Evolutionary conservation across 1,140 invertebrate genomes (phyloP).

Genomic region (Diabrotica virgifera): DNA sequence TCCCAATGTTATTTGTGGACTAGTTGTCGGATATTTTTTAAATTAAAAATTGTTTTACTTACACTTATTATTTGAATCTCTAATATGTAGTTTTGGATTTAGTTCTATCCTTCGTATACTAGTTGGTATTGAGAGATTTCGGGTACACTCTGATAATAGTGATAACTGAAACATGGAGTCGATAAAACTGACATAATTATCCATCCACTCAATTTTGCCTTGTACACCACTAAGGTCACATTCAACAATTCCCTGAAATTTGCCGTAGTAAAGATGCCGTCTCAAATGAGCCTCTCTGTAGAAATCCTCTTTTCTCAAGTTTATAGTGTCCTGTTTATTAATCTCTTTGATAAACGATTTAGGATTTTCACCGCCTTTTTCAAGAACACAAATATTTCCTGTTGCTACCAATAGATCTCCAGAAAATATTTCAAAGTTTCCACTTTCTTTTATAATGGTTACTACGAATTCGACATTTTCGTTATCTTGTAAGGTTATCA

Average conservation of each 20-base stretch:
- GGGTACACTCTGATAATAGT: constrained; percentile 69
- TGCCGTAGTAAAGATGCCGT: constrained; percentile 87
- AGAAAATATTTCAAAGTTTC: constrained; percentile 67
- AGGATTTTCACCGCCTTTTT: background rate
- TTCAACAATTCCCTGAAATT: constrained; percentile 75
- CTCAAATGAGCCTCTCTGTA: constrained; percentile 91
- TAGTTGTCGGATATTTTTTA: too few species aligned
- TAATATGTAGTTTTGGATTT: too few species aligned
- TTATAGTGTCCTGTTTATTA: too few species aligned
- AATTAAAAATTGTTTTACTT: too few species aligned
- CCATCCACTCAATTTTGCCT: constrained; percentile 74
- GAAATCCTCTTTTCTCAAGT: constrained; percentile 59
- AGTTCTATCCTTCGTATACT: too few species aligned
- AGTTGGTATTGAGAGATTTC: constrained; percentile 55
- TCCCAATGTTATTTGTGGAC: too few species aligned
- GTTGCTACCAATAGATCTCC: constrained; percentile 13
- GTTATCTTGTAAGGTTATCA: constrained; percentile 73
- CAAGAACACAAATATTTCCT: constrained; percentile 1
- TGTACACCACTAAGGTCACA: constrained; percentile 61
- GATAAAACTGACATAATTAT: constrained; percentile 88
- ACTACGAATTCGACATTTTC: constrained; percentile 72
- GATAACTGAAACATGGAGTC: constrained; percentile 92
- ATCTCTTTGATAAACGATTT: background rate
- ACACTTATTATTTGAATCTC: too few species aligned
- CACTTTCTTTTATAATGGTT: constrained; percentile 76